Evolutionary conservation across 2,113 vertebrate species (phyloP).

Genomic region (Synchiropus splendidus): DNA sequence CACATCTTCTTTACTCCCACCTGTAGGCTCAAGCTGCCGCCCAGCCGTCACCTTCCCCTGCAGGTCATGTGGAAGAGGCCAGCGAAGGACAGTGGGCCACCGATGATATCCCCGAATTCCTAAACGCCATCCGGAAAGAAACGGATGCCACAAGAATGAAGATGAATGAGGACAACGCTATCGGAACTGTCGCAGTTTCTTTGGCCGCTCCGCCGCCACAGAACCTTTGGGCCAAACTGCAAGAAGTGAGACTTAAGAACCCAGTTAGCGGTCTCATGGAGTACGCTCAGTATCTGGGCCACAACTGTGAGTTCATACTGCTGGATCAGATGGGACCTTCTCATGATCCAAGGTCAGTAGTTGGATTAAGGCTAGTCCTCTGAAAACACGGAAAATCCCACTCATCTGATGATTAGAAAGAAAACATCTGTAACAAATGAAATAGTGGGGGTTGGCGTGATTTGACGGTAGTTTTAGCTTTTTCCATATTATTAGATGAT

Average conservation of each 20-base stretch:
- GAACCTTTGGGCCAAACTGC: constrained; percentile 70
- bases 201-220: constrained; percentile 59
- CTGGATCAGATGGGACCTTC: constrained; percentile 88
- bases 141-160: constrained; percentile 40
- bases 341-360: constrained; percentile 87
- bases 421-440: too few species aligned
- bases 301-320: constrained; percentile 83
- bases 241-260: constrained; percentile 85
- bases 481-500: too few species aligned
- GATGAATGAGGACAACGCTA: constrained; percentile 10
- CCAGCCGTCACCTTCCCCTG: constrained; percentile 1
- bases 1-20: too few species aligned
- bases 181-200: constrained; percentile 62
- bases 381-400: too few species aligned
- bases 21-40: neutral
- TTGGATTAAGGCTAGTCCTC: too few species aligned
- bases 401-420: too few species aligned
- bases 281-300: constrained; percentile 83
- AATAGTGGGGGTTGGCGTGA: too few species aligned
- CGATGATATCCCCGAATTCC: constrained; percentile 83
- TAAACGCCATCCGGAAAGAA: constrained; percentile 75
- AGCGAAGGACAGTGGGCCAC: constrained; percentile 74
- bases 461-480: too few species aligned
- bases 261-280: constrained; percentile 91
- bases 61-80: constrained; percentile 29